These are phyloP conservation scores for Argyra leucocephala DNA, from an alignment of 2,888 invertebrate species.

Conservation along the genomic window DNA sequence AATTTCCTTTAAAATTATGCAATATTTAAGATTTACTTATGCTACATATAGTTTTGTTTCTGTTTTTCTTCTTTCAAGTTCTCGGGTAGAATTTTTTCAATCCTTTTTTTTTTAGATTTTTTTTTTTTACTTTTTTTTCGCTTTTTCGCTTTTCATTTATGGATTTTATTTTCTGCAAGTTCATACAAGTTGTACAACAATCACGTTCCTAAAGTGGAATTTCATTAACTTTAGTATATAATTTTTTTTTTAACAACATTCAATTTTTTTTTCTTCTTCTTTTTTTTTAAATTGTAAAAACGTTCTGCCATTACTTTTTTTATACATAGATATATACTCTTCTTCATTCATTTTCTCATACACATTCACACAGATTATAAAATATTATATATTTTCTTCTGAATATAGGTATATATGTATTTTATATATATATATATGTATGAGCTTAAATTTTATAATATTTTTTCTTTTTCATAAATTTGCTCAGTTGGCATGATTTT, in stretches of 20 bases:
- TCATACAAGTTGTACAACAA: not conserved
- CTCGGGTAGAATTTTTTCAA: not conserved
- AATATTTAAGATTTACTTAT: not conserved
- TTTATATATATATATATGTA: too few relatives aligned
- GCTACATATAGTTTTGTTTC: not conserved
- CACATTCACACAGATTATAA: too few relatives aligned
- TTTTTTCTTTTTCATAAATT: not conserved
- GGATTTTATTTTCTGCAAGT: conserved; percentile 1
- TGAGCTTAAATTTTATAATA: not conserved
- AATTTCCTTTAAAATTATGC: too few relatives aligned
- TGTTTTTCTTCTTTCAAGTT: not conserved
- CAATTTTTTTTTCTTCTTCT: not conserved
- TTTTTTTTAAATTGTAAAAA: not conserved
- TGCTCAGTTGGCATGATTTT: conserved; percentile 1
- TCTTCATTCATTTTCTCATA: too few relatives aligned
- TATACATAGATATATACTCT: not conserved
- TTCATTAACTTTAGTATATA: not conserved
- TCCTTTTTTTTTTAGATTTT: not conserved
- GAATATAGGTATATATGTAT: not conserved
- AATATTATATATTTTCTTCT: too few relatives aligned
- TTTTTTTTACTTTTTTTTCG: not conserved
- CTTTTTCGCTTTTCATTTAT: not conserved
- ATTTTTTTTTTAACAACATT: not conserved
- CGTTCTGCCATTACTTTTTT: not conserved
- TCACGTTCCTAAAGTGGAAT: conserved; percentile 4